A percentile compares a stretch with the other conserved stretches of the same genome.
Conservation (phyloP, 2,113 vertebrate genomes). For the Cariama cristata region DNA sequence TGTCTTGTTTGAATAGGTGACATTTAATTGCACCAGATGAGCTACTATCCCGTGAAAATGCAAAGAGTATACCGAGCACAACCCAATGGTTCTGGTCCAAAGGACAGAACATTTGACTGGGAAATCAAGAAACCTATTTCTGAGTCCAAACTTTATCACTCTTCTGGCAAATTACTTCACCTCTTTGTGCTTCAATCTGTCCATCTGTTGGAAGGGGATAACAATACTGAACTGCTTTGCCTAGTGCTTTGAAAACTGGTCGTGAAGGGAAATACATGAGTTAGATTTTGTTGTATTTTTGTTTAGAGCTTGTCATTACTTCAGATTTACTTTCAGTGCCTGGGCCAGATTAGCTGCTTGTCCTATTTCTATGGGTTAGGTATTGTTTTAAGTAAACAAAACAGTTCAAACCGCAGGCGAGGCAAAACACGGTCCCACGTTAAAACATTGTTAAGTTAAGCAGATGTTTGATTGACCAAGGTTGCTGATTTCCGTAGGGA, state of each 20-base stretch:
- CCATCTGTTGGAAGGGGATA: neutral
- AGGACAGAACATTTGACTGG: neutral
- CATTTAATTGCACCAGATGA: neutral
- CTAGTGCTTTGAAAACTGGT: neutral
- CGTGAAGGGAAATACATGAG: neutral
- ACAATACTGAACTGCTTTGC: neutral
- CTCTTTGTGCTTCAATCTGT: neutral
- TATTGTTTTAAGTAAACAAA: neutral
- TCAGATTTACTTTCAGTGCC: neutral
- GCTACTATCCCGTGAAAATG: accelerated
- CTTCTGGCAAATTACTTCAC: neutral
- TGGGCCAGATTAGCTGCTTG: neutral
- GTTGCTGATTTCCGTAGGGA: neutral
- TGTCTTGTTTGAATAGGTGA: neutral
- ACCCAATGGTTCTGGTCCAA: neutral
- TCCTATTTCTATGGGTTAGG: neutral
- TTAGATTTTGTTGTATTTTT: neutral
- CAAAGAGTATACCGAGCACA: neutral
- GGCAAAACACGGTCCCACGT: neutral
- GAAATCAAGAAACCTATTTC: neutral
- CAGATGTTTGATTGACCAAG: neutral
- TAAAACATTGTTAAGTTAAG: neutral
- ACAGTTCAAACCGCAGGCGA: neutral
- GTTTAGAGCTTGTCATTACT: neutral
- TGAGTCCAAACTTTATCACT: neutral